A percentile compares a stretch with the other conserved stretches of the same genome.
Conservation (phyloP, 1,140 invertebrate species). For the Ridgeia piscesae region DNA sequence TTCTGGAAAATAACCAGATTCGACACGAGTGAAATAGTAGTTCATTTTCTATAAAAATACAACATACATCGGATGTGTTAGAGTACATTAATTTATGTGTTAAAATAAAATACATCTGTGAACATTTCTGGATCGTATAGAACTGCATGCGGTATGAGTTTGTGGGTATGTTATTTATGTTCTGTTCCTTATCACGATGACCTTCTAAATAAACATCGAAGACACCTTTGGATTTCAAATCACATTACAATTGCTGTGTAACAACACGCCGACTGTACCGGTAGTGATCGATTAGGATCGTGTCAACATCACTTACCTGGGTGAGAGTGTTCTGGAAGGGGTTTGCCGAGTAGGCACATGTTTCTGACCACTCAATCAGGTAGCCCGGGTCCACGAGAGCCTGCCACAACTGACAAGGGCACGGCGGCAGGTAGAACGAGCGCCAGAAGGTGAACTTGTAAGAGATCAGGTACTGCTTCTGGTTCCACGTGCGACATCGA, state of each 20-base stretch:
- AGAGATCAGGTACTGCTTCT: background rate
- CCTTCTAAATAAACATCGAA: no score
- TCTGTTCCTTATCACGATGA: no score
- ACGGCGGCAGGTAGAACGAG: background rate
- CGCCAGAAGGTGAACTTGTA: background rate
- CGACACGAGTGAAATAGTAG: no score
- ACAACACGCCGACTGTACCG: background rate
- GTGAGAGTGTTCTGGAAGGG: background rate
- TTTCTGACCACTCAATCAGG: background rate
- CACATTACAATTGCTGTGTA: background rate
- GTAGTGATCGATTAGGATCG: background rate
- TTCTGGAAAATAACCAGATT: background rate
- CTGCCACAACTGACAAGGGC: conserved; percentile 6
- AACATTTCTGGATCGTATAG: no score
- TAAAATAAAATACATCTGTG: no score
- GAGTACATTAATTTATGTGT: no score
- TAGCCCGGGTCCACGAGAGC: background rate
- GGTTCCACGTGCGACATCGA: background rate
- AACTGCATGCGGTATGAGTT: no score
- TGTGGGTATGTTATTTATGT: no score
- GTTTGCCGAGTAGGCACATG: background rate
- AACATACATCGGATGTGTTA: no score
- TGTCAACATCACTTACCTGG: background rate
- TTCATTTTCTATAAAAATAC: no score
- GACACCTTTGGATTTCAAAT: background rate